A percentile compares a stretch with the other conserved stretches of the same genome.
phyloP scores from a whole-genome alignment of 2,113 vertebrate genomes.

The Orientallactaga bullata region DNA sequence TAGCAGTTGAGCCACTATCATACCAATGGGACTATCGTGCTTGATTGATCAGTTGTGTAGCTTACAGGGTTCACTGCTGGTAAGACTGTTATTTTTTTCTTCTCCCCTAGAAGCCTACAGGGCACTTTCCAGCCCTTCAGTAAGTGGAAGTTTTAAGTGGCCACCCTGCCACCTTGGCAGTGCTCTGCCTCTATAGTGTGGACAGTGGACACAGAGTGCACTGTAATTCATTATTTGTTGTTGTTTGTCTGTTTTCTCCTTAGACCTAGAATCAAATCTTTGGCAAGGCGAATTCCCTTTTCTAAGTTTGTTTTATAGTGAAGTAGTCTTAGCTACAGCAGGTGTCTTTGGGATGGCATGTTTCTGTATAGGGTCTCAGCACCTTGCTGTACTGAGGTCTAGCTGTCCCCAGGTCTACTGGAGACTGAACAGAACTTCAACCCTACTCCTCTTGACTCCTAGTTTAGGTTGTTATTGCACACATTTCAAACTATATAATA shows the following conservation, averaged over 20 bases:
- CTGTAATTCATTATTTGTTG: not conserved
- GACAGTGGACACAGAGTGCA: not conserved
- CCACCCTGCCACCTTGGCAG: not conserved
- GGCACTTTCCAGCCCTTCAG: too few species aligned
- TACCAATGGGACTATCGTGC: too few species aligned
- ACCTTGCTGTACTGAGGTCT: not conserved
- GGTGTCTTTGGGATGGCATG: not conserved
- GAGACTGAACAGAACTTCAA: not conserved
- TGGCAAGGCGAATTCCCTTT: not conserved
- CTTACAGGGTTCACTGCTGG: too few species aligned
- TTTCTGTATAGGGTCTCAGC: not conserved
- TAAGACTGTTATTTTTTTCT: too few species aligned
- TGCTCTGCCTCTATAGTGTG: not conserved
- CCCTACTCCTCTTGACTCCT: not conserved
- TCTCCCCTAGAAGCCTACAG: too few species aligned
- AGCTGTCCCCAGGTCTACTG: not conserved
- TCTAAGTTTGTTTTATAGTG: not conserved
- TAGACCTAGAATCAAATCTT: slow-evolving; percentile 3
- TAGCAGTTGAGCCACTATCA: too few species aligned
- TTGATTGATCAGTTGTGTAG: too few species aligned
- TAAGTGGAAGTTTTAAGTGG: not conserved
- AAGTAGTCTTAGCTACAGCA: not conserved
- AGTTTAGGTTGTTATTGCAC: not conserved
- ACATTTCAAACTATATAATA: not conserved
- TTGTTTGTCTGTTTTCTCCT: not conserved